phyloP scores from a whole-genome alignment of 2,797 vertebrate species.

The Agapornis canus region DNA sequence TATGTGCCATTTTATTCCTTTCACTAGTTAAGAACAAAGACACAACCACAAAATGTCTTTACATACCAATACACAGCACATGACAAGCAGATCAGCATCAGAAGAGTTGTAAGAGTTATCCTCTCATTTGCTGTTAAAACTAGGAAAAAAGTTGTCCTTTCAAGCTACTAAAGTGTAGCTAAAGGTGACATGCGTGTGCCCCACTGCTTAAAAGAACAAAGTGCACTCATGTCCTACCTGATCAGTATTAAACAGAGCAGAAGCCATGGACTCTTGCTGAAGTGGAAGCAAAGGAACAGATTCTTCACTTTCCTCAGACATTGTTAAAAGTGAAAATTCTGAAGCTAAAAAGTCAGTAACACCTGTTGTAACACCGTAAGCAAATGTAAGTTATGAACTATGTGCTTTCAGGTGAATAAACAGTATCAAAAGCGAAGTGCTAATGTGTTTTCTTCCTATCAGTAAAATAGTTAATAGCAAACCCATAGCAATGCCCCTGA shows the following conservation, averaged over 20 bases:
- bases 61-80: background rate
- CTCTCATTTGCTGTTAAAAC: background rate
- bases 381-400: constrained; percentile 48
- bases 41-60: background rate
- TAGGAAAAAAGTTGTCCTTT: background rate
- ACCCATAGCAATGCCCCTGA: constrained; percentile 34
- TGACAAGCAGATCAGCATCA: background rate
- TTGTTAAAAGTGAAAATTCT: constrained; percentile 71
- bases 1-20: background rate
- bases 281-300: constrained; percentile 71
- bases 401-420: constrained; percentile 36
- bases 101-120: background rate
- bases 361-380: constrained; percentile 60
- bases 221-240: constrained; percentile 57
- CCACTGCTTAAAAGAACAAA: constrained; percentile 58
- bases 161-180: background rate
- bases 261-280: constrained; percentile 61
- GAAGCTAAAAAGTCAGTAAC: constrained; percentile 69
- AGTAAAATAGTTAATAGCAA: constrained; percentile 64
- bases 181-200: background rate
- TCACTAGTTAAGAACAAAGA: background rate
- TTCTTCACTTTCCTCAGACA: constrained; percentile 70
- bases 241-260: constrained; percentile 59
- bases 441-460: background rate
- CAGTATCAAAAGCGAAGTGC: constrained; percentile 49